phyloP scores from a whole-genome alignment of 2,113 vertebrate genomes.

The Trogon surrucura region DNA sequence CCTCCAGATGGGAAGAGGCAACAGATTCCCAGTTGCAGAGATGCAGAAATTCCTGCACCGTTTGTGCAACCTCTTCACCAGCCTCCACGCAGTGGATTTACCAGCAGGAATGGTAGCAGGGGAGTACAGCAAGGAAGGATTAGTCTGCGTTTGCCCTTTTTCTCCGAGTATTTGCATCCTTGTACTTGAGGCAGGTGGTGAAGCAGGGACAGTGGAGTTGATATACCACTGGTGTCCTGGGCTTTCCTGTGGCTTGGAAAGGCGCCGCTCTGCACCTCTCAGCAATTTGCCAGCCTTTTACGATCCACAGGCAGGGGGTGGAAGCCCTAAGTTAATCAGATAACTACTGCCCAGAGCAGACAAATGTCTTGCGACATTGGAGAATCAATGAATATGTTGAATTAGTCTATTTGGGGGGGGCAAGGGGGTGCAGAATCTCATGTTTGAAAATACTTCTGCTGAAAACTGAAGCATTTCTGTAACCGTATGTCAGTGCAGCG shows the following conservation, averaged over 20 bases:
- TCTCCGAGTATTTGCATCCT: neutral
- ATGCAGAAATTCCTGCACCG: neutral
- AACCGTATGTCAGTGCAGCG: fast-evolving
- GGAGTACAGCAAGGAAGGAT: neutral
- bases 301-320: neutral
- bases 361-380: neutral
- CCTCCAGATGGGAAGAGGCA: neutral
- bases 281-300: neutral
- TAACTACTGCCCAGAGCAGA: neutral
- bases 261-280: neutral
- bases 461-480: neutral
- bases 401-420: fast-evolving
- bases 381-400: neutral
- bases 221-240: neutral
- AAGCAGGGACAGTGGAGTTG: neutral
- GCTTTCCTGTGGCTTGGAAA: neutral
- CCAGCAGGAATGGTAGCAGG: neutral
- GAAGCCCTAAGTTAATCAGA: neutral
- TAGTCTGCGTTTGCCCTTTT: neutral
- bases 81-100: neutral
- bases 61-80: neutral
- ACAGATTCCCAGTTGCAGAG: neutral
- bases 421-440: fast-evolving
- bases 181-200: neutral
- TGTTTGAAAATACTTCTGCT: neutral